Base-by-base conservation (phyloP, 2,888 invertebrate genomes). In the Sinotaia quadrata region DNA sequence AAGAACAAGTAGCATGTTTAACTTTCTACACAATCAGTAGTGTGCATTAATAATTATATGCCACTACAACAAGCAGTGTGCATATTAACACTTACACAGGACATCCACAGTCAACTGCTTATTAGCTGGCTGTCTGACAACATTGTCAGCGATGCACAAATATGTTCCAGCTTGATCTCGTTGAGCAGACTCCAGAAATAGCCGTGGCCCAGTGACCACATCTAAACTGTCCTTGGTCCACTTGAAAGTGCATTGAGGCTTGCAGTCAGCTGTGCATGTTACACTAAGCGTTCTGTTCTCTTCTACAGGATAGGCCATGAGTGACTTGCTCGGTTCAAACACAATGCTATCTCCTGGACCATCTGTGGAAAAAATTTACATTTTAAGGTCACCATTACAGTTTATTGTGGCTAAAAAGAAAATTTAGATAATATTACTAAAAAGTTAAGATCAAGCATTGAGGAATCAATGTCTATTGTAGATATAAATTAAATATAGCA, bases 221-320 rank as follows among this genome's bases (percentile, higher is more conserved):
- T 37, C 31, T 7, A 47, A n/a, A 1, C 12, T 27, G 29, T 52
- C 61, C 18, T 29, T 51, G 4, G 34, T 27, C 70, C 70, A 67
- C 27, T 27, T 41, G 57, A 61, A 70, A 24, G 15, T 31, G 41
- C 70, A 70, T 2, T 44, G 36, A 5, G 70, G 70, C 12, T 56
- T 70, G 37, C 70, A 70, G 36, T 70, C 65, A 7, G 70, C 70
- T n/a, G 49, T 7, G 56, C 70, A 70, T 15, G 61, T 61, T 31
- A 70, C 61, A 10, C 60, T 41, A 0, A 70, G 60, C 56, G 54
- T 44, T n/a, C 34, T 52, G 33, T 56, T 61, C 56, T 70, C 61
- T 7, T 61, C 47, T 58, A 60, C 56, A 33, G 67, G 41, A 47
- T 61, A 37, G 24, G 70, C 54, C n/a, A n/a, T n/a, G n/a, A n/a